A percentile compares a stretch with the other conserved stretches of the same genome.
Conservation (phyloP, 2,113 vertebrate genomes). For the Cryptomyrus ogoouensis region DNA sequence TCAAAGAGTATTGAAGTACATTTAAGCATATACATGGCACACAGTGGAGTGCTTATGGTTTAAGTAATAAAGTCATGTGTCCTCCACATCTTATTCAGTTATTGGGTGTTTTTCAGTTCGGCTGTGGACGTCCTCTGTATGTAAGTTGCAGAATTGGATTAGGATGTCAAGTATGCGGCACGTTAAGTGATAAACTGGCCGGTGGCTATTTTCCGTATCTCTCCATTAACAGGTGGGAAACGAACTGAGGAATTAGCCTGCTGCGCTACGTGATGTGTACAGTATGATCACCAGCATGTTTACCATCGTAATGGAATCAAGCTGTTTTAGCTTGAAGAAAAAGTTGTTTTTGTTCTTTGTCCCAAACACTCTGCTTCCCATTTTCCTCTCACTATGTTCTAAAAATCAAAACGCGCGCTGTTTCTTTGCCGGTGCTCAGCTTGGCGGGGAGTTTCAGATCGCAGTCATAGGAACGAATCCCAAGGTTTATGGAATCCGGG, state of each 20-base stretch:
- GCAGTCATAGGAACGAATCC: neutral
- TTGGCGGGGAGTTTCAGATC: neutral
- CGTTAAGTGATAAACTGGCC: neutral
- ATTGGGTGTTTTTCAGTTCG: neutral
- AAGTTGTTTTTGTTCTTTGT: neutral
- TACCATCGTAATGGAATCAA: neutral
- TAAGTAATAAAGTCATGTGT: neutral
- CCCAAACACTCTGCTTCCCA: neutral
- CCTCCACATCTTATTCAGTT: neutral
- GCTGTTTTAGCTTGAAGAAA: neutral
- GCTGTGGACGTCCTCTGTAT: neutral
- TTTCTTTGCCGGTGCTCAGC: neutral
- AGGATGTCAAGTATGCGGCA: neutral
- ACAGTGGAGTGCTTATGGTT: neutral
- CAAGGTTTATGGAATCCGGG: neutral
- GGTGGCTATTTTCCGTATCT: neutral
- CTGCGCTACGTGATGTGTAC: neutral
- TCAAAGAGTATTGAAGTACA: neutral
- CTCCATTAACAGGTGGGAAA: neutral
- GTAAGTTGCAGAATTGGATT: neutral
- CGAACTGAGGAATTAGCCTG: neutral
- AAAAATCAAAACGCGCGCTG: neutral
- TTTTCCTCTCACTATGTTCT: neutral
- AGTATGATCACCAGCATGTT: neutral
- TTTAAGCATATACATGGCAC: neutral